Evolutionary conservation across 1,140 invertebrate species (phyloP), one percentile per base, ranked within the genome.

Genomic region (Aleiodes sp.): DNA sequence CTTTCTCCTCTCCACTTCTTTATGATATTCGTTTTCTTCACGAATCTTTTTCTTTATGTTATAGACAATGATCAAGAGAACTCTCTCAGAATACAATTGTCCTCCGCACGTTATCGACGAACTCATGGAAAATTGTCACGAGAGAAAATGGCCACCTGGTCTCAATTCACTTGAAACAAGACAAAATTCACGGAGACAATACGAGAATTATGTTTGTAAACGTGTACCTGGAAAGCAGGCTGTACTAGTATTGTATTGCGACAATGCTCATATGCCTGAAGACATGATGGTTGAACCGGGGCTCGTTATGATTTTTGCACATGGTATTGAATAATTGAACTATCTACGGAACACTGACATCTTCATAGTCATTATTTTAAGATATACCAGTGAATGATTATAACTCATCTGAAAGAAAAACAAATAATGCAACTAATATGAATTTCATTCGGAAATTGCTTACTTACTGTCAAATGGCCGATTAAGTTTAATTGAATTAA

Each of bases 261-360:
- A 99, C 83, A 99, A 99, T 82, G 89, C 91, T 26, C 96, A 98
- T 80, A 96, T 99, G 89, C 92, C 94, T 71, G 95, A 96, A 73
- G 95, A 98, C 75, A 96, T 98, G 91, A 96, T 98, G 89, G 89
- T 97, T 29, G 95, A 98, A 75, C 97, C 97, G 2, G 97, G 97
- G n/a, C 88, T 98, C 72, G 95, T 98, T 12, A 98, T 99, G 96
- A 99, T 99, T 77, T 99, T 99, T 88, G 97, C 97, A 63, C 96
- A 98, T 87, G 97, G 96, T 68, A 96, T 98, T 66, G 96, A 98
- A 87, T 96, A 83, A 43, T 10, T 6, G 10, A 1, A 16, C 6
- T 16, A 43, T 43, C 12, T 12, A 16, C 4, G 31, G 10, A 6
- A 35, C 16, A 29, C 31, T 6, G 31, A 10, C 4, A 35, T n/a